Evolutionary conservation across 2,797 vertebrate genomes (phyloP), one percentile per base, ranked within the genome.

Genomic region (Sebastes hopkinsi): DNA sequence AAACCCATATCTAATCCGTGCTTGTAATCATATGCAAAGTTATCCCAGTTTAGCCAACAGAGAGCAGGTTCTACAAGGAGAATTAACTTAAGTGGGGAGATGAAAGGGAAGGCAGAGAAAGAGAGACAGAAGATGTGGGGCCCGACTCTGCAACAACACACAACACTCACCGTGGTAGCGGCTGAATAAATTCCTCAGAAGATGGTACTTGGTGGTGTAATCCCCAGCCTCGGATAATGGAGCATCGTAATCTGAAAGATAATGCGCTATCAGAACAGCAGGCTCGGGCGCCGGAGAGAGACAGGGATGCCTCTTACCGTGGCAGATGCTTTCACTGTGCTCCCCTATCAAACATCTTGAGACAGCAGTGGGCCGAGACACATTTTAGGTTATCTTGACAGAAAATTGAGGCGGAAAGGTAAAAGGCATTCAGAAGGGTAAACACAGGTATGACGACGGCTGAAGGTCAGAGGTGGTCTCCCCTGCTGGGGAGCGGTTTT

Each of bases 141-240:
- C 75, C 76, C n/a, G 13, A 74, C 75, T 75, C 79, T 29, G 81
- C 80, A 81, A 83, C 91, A 88, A 83, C 81, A 78, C 74, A 86
- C 83, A 81, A 83, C 82, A 88, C 87, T 96, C 95, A 98, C 97
- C 95, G 89, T 96, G 92, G 86, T 96, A 86, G 67, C 84, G 88
- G 91, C 94, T 95, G 90, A 98, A 97, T 91, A 97, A 85, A 0
- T 97, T 95, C 66, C 96, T 95, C 65, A 98, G 96, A 91, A 96
- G 97, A 92, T 92, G 94, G 87, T 97, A 98, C 91, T 98, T 97
- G 89, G 95, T 94, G 18, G 97, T 98, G 86, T 98, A 99, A 92
- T 99, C 97, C 71, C 97, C 97, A 25, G 97, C 96, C 91, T 98
- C 97, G 12, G 97, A 98, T 94, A 99, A 95, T 92, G 97, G 96